These are phyloP conservation scores for Nezara viridula DNA, from an alignment of 2,888 invertebrate species.

Conservation along the genomic window DNA sequence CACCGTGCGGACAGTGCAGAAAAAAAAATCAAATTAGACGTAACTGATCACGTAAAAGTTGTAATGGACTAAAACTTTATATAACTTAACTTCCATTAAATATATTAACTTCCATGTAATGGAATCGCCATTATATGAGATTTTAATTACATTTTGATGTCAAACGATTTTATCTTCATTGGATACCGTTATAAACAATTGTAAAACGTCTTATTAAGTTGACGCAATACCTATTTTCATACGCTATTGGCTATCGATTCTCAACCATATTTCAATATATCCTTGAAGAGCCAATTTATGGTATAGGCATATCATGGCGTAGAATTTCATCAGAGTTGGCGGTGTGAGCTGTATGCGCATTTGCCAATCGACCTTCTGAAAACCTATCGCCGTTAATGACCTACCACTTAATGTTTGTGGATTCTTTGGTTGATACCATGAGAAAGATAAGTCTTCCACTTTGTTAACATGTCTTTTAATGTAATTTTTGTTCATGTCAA, in stretches of 20 bases:
- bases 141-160: too few species aligned
- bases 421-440: not conserved
- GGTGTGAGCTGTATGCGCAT: not conserved
- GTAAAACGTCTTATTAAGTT: not conserved
- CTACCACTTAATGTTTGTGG: not conserved
- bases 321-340: not conserved
- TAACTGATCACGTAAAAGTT: too few species aligned
- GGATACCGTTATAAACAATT: not conserved
- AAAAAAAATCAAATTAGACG: too few species aligned
- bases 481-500: not conserved
- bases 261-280: not conserved
- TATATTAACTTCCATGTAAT: too few species aligned
- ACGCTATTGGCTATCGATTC: not conserved
- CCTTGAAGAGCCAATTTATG: constrained; percentile 2
- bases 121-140: too few species aligned
- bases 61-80: too few species aligned
- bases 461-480: not conserved
- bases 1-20: too few species aligned
- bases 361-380: not conserved
- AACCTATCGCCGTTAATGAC: not conserved
- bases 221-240: not conserved
- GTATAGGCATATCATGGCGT: not conserved
- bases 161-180: too few species aligned
- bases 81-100: too few species aligned
- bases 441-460: not conserved